Evolutionary conservation across 2,888 invertebrate species (phyloP), one percentile per base, ranked within the genome.

Genomic region (Hypomecis atomaria): DNA sequence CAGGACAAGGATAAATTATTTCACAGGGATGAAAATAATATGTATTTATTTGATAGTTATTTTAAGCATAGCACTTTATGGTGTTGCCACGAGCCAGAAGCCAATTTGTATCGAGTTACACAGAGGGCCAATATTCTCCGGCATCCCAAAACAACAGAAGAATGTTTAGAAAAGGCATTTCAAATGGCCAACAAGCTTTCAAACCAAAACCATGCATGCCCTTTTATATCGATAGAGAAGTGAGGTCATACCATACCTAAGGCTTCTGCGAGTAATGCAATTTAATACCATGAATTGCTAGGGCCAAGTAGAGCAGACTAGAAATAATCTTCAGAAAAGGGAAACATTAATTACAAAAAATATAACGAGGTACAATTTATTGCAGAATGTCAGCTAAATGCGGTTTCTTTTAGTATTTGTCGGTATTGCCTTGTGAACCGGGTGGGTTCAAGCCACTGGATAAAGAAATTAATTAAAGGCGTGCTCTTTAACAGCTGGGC

Each of bases 61-160:
- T 48, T n/a, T 42, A 65, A 60, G n/a, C 42, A 52, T 60, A 56
- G 33, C 55, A 38, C 45, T 45, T 13, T 37, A 36, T 44, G 34
- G 34, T 36, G 34, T 60, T 44, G 53, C 60, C 34, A 8, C 44
- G 37, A 61, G 57, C 33, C 38, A 53, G 43, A 60, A 65, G 37
- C 57, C 60, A 65, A 61, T 61, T 57, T 61, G 57, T 53, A 36
- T 65, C 57, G 37, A 58, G 57, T 65, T 61, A 65, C 65, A 60
- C 7, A 37, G 48, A 52, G 43, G 50, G 45, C 56, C 59, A 4
- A 36, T 34, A 59, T 64, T 45, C 63, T 36, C 13, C 9, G 52
- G 47, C 60, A 23, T 47, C 57, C 64, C 47, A 60, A 65, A 60
- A 60, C 54, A n/a, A 54, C 56, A 57, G 47, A 47, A 56, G 53